These are phyloP conservation scores for Stictocephala bisonia DNA, from an alignment of 2,888 invertebrate species.

Conservation along the genomic window DNA sequence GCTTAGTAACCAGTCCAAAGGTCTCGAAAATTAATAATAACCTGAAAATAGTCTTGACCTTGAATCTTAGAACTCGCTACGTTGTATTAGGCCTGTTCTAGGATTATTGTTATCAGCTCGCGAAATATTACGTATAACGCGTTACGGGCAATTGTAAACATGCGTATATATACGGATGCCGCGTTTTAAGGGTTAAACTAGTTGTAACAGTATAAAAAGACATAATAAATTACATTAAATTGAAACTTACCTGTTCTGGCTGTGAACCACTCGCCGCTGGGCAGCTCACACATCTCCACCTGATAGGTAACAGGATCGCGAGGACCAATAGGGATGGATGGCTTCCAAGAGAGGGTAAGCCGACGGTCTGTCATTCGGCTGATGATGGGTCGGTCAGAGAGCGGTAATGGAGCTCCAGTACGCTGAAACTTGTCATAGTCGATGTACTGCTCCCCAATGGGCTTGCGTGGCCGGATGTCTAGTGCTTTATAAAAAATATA, in stretches of 20 bases:
- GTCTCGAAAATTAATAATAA: too few relatives aligned
- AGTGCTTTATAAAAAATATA: conserved; percentile 67
- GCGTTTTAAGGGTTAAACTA: background rate
- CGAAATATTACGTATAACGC: too few relatives aligned
- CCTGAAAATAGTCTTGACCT: too few relatives aligned
- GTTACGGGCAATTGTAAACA: too few relatives aligned
- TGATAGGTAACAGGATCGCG: conserved; percentile 93
- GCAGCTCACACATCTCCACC: conserved; percentile 91
- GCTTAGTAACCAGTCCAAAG: too few relatives aligned
- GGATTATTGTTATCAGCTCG: too few relatives aligned
- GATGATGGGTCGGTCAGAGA: conserved; percentile 92
- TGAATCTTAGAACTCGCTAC: too few relatives aligned
- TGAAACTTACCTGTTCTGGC: conserved; percentile 75
- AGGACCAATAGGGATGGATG: conserved; percentile 89
- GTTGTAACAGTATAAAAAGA: background rate
- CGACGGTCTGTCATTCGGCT: conserved; percentile 91
- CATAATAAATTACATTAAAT: conserved; percentile 8
- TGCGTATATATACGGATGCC: too few relatives aligned
- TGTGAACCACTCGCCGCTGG: conserved; percentile 93
- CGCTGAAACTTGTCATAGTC: conserved; percentile 87
- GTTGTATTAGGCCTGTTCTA: too few relatives aligned
- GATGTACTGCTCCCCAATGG: conserved; percentile 77
- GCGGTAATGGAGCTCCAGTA: conserved; percentile 86
- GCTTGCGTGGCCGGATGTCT: conserved; percentile 66
- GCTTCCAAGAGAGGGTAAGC: conserved; percentile 92